phyloP scores from a whole-genome alignment of 2,888 invertebrate genomes.

The Hemicrepidius hirtus region DNA sequence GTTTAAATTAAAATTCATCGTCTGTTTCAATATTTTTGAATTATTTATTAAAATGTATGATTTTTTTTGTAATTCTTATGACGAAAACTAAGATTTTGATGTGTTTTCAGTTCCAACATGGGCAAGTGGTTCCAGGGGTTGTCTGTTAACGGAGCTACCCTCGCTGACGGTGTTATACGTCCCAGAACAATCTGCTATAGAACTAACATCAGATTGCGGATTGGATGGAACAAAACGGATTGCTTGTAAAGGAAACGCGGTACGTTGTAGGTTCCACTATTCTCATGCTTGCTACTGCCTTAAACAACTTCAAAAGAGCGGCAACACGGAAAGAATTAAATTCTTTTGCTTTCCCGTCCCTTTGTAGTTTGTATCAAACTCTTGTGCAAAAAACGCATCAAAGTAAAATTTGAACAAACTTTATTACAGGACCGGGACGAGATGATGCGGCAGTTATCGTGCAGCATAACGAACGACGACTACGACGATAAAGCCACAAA shows the following conservation, averaged over 20 bases:
- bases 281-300: slow-evolving; percentile 18
- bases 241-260: slow-evolving; percentile 84
- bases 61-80: too few relatives aligned
- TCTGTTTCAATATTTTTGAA: too few relatives aligned
- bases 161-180: slow-evolving; percentile 84
- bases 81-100: neutral
- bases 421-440: slow-evolving; percentile 77
- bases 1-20: too few relatives aligned
- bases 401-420: slow-evolving; percentile 39
- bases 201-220: slow-evolving; percentile 85
- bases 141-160: slow-evolving; percentile 82
- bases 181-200: slow-evolving; percentile 85
- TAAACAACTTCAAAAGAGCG: slow-evolving; percentile 33
- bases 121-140: slow-evolving; percentile 81
- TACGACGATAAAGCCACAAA: slow-evolving; percentile 62
- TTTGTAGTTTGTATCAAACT: slow-evolving; percentile 24
- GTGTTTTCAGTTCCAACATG: slow-evolving; percentile 81
- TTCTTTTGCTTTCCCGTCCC: slow-evolving; percentile 24
- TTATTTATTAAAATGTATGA: too few relatives aligned
- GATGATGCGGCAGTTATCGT: slow-evolving; percentile 76
- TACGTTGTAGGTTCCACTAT: slow-evolving; percentile 68
- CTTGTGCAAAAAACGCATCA: slow-evolving; percentile 14
- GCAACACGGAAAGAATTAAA: slow-evolving; percentile 24
- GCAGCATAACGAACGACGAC: slow-evolving; percentile 73
- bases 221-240: slow-evolving; percentile 83